Evolutionary conservation across 2,113 vertebrate species (phyloP).

Genomic region (Cisticola juncidis): DNA sequence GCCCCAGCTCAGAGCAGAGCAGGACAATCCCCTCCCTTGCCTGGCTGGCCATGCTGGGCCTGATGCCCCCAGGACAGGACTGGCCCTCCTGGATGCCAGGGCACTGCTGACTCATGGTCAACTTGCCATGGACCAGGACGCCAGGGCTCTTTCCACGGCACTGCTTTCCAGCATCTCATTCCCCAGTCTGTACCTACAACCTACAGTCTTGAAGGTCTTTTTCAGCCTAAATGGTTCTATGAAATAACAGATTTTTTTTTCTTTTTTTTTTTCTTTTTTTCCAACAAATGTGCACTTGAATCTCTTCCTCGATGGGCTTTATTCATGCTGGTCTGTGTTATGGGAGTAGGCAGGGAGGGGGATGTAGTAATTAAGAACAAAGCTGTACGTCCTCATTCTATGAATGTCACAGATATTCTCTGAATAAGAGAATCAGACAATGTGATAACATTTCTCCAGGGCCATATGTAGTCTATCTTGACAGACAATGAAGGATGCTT

Average conservation of each 20-base stretch:
- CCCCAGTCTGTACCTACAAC: not conserved
- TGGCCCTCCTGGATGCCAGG: not conserved
- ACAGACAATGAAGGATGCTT: not conserved
- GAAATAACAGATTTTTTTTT: not conserved
- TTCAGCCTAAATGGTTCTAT: not conserved
- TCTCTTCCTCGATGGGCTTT: not conserved
- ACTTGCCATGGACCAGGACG: accelerated
- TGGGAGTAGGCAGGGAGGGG: accelerated
- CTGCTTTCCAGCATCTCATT: not conserved
- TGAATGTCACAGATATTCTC: not conserved
- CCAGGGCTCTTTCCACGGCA: not conserved
- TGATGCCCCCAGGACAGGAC: accelerated
- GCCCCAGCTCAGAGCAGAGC: not conserved
- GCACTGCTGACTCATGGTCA: not conserved
- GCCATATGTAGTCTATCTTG: not conserved
- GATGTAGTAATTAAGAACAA: not conserved
- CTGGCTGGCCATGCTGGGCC: accelerated
- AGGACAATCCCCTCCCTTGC: not conserved
- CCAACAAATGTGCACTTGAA: accelerated
- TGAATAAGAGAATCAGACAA: not conserved
- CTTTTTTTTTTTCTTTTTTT: not conserved
- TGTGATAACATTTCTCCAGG: not conserved
- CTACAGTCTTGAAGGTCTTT: not conserved
- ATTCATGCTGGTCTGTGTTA: not conserved
- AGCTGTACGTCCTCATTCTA: not conserved